These are phyloP conservation scores for Heteractis magnifica DNA, from an alignment of 92 coral and sea anemone species.

Conservation along the genomic window DNA sequence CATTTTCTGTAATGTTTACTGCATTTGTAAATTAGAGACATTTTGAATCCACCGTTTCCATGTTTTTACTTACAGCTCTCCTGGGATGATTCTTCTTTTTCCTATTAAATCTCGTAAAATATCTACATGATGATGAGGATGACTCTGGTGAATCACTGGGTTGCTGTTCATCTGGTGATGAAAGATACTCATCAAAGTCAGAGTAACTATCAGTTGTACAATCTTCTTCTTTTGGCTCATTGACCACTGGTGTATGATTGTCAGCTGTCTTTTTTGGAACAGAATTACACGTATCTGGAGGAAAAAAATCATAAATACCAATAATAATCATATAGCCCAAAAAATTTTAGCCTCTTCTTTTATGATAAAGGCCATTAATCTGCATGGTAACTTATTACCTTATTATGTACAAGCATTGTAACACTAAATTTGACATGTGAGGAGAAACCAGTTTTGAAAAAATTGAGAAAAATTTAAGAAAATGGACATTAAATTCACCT, in stretches of 20 bases:
- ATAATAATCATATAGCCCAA: too few relatives aligned
- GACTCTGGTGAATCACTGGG: background rate
- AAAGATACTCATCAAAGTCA: slow-evolving; percentile 24
- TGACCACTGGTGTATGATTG: slow-evolving; percentile 23
- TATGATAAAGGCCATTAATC: too few relatives aligned
- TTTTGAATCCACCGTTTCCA: too few relatives aligned
- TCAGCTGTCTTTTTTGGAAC: background rate
- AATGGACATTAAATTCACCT: too few relatives aligned
- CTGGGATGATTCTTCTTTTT: background rate
- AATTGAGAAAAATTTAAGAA: too few relatives aligned
- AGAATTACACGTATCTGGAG: background rate
- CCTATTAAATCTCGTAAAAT: background rate
- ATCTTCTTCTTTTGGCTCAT: background rate
- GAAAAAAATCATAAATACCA: background rate
- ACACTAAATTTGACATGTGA: too few relatives aligned
- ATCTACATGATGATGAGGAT: background rate
- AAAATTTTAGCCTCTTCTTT: too few relatives aligned
- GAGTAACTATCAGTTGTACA: slow-evolving; percentile 4
- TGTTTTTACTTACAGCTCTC: background rate
- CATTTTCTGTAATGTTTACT: background rate
- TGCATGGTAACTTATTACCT: too few relatives aligned
- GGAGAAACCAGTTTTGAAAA: too few relatives aligned
- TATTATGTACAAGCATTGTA: too few relatives aligned
- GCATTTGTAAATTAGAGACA: background rate
- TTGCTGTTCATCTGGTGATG: slow-evolving; percentile 13